phyloP scores from a whole-genome alignment of 2,113 vertebrate genomes.

The Anoura caudifer region DNA sequence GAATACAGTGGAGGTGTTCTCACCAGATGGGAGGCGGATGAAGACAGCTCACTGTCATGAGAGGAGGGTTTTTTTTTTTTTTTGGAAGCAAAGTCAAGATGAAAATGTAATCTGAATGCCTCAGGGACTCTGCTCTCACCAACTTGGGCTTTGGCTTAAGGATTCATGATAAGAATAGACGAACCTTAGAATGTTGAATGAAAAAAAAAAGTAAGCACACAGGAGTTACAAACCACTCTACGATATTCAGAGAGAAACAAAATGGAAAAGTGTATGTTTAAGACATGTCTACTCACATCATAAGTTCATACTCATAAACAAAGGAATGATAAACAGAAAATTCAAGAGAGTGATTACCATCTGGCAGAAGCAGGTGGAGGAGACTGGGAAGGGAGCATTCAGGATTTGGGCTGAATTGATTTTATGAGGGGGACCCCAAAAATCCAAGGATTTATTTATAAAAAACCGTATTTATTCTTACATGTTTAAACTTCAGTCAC shows the following conservation, averaged over 20 bases:
- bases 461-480: too few species aligned
- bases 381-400: neutral
- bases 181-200: neutral
- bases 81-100: neutral
- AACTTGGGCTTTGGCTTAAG: conserved; percentile 11
- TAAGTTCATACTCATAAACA: neutral
- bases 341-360: neutral
- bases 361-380: neutral
- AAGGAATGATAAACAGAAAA: neutral
- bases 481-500: too few species aligned
- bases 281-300: neutral
- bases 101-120: neutral
- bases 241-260: neutral
- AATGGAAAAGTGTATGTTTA: neutral
- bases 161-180: neutral
- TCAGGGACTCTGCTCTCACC: neutral
- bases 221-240: neutral
- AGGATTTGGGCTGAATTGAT: neutral
- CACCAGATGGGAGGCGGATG: neutral
- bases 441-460: too few species aligned
- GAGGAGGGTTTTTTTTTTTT: neutral
- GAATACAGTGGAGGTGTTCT: neutral
- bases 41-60: neutral
- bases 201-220: neutral
- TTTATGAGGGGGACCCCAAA: too few species aligned